Percentiles rank a stretch among this genome's conserved stretches.
Conservation (phyloP, 1,140 invertebrate species). For the Melipona quadrifasciata region DNA sequence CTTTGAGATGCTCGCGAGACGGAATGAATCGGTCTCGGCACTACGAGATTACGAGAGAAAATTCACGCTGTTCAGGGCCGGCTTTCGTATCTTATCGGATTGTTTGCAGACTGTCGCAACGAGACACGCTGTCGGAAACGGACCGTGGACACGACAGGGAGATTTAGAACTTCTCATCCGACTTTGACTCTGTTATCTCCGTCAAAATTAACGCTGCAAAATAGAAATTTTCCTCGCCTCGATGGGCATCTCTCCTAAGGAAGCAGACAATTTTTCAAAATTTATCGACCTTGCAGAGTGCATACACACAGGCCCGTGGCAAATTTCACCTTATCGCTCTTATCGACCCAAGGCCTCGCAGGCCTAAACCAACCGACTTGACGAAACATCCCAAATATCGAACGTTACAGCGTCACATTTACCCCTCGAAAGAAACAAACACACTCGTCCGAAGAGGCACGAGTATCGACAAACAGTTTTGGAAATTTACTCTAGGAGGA, state of each 20-base stretch:
- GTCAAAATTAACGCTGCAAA: neutral
- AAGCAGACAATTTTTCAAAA: neutral
- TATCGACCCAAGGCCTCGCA: too few relatives aligned
- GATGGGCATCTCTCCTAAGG: neutral
- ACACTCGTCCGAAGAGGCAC: neutral
- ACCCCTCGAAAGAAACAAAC: neutral
- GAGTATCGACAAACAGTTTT: neutral
- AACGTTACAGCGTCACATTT: neutral
- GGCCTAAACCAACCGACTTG: neutral
- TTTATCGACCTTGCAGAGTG: neutral
- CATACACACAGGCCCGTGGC: neutral
- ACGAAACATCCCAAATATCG: neutral
- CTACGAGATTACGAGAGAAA: conserved; percentile 44
- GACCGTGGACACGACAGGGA: too few relatives aligned
- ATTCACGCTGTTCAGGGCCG: conserved; percentile 31
- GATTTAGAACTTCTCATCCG: too few relatives aligned
- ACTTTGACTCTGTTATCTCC: too few relatives aligned
- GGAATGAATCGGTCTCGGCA: conserved; percentile 37
- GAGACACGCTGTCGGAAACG: too few relatives aligned
- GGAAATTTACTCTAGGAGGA: neutral
- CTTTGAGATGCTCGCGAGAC: conserved; percentile 16
- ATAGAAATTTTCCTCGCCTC: neutral
- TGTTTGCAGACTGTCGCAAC: too few relatives aligned
- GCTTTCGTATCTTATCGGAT: neutral
- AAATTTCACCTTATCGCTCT: neutral